Percentiles rank a stretch among this genome's conserved stretches.
Evolutionary conservation across 2,888 invertebrate species (phyloP).

Genomic region (Polydesmus complanatus): DNA sequence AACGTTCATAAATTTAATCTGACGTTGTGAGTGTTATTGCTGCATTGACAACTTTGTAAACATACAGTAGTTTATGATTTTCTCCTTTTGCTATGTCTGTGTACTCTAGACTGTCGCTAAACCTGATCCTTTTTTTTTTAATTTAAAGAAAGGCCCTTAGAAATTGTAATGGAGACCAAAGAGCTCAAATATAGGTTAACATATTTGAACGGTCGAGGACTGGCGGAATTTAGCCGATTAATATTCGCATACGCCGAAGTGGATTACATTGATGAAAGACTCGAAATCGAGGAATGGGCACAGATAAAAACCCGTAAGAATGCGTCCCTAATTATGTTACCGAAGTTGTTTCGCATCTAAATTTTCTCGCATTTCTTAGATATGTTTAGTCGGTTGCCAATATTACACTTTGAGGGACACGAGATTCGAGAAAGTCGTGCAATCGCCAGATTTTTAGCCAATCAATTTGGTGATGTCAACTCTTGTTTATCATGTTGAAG

Average conservation of each 20-base stretch:
- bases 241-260: slow-evolving; percentile 11
- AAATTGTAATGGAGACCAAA: slow-evolving; percentile 3
- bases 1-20: too few relatives aligned
- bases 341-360: not conserved
- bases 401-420: slow-evolving; percentile 19
- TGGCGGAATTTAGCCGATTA: slow-evolving; percentile 18
- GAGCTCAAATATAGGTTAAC: slow-evolving; percentile 31
- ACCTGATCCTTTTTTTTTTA: too few relatives aligned
- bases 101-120: too few relatives aligned
- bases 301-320: slow-evolving; percentile 9
- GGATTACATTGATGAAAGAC: slow-evolving; percentile 11
- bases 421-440: slow-evolving; percentile 19
- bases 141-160: too few relatives aligned
- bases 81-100: too few relatives aligned
- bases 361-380: not conserved
- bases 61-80: too few relatives aligned
- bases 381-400: slow-evolving; percentile 19
- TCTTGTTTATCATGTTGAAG: not conserved
- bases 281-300: slow-evolving; percentile 14
- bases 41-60: too few relatives aligned
- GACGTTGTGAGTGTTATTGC: too few relatives aligned
- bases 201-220: slow-evolving; percentile 34
- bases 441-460: slow-evolving; percentile 20
- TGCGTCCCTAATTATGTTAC: too few relatives aligned
- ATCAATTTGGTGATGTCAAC: slow-evolving; percentile 21